Conservation (phyloP, 1,140 invertebrate species). For the Caerostris extrusa region DNA sequence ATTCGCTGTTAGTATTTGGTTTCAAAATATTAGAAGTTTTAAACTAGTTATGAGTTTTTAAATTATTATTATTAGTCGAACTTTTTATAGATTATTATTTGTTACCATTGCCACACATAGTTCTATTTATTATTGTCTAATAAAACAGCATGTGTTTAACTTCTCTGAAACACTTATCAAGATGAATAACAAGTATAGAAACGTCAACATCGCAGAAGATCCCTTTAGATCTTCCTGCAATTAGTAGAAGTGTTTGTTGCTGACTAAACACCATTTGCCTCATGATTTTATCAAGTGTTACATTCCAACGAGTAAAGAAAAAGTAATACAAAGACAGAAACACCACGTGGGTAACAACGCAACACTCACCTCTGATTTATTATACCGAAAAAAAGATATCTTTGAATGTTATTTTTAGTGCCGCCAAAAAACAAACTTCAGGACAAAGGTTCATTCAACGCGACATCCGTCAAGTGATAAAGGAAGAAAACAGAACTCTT, state of each 20-base stretch:
- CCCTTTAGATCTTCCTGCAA: neutral
- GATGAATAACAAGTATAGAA: too few species aligned
- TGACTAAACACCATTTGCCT: neutral
- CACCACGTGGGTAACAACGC: neutral
- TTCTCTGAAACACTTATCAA: too few species aligned
- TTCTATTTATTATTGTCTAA: too few species aligned
- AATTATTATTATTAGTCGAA: too few species aligned
- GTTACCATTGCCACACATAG: too few species aligned
- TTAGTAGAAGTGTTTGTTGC: neutral
- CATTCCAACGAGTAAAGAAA: neutral
- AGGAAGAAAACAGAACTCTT: neutral
- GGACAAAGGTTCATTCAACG: conserved; percentile 27
- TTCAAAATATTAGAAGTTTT: too few species aligned
- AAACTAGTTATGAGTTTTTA: too few species aligned
- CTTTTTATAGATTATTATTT: too few species aligned
- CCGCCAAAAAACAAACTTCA: neutral
- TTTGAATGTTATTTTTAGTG: neutral
- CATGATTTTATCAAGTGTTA: neutral
- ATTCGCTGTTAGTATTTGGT: too few species aligned
- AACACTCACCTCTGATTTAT: neutral
- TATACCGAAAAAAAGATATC: neutral
- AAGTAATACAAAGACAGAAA: neutral
- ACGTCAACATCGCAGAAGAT: too few species aligned
- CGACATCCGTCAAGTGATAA: neutral
- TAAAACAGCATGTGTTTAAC: too few species aligned